Conservation (phyloP, 2,888 invertebrate species). For the Zaprionus bogoriensis region DNA sequence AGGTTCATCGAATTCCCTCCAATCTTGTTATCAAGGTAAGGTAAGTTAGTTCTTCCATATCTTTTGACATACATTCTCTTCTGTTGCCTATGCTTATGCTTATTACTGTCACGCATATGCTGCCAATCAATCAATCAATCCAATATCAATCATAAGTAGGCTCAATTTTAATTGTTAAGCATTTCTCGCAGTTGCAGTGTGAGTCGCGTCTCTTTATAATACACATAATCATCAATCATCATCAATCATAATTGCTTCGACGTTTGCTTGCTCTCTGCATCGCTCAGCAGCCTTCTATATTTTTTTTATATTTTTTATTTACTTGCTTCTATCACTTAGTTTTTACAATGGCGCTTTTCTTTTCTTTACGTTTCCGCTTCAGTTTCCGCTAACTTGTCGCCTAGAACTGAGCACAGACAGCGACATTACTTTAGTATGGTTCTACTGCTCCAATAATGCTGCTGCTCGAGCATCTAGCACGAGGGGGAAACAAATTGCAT, state of each 20-base stretch:
- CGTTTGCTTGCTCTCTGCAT: slow-evolving; percentile 16
- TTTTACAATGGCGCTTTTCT: slow-evolving; percentile 83
- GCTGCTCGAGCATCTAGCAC: no score
- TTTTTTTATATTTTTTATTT: slow-evolving; percentile 58
- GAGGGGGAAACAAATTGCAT: slow-evolving; percentile 55
- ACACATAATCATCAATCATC: slow-evolving; percentile 44
- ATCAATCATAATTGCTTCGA: slow-evolving; percentile 28
- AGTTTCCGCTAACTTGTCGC: slow-evolving; percentile 27
- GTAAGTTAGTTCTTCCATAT: not conserved
- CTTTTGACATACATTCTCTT: slow-evolving; percentile 28
- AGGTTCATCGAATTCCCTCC: slow-evolving; percentile 60
- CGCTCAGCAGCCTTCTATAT: slow-evolving; percentile 38
- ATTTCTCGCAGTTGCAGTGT: slow-evolving; percentile 23
- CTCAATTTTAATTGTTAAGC: slow-evolving; percentile 31
- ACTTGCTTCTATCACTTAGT: slow-evolving; percentile 80
- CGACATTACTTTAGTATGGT: slow-evolving; percentile 36
- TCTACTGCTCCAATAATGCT: slow-evolving; percentile 1
- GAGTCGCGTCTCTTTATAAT: slow-evolving; percentile 34
- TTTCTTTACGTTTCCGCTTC: slow-evolving; percentile 36
- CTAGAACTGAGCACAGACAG: slow-evolving; percentile 61
- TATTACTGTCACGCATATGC: slow-evolving; percentile 3
- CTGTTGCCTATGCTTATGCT: slow-evolving; percentile 26
- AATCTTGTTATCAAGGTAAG: slow-evolving; percentile 49
- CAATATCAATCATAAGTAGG: slow-evolving; percentile 52
- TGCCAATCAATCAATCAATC: slow-evolving; percentile 18